Evolutionary conservation across 2,888 invertebrate genomes (phyloP), one percentile per base, ranked within the genome.

Genomic region (Morpho achilles): DNA sequence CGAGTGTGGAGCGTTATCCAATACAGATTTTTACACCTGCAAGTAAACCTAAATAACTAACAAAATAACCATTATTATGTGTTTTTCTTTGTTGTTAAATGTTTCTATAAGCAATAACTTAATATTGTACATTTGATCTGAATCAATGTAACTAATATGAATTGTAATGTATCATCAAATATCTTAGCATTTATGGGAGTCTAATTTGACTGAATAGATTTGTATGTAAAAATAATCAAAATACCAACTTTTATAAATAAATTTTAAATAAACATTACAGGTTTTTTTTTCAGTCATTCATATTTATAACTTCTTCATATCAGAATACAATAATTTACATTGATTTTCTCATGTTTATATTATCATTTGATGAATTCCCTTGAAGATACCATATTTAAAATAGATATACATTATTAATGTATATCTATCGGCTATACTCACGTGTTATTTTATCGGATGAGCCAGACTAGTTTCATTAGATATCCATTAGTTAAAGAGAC

Each of bases 201-300:
- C 75, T 79, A 72, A 77, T 80, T 82, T 81, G 82, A 87, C 84
- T 86, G 81, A 82, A 79, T 83, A 84, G 78, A 80, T 81, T 79
- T 84, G 79, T 85, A 82, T 84, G 74, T 81, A 80, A 73, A 32
- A 77, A 69, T 77, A 77, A 74, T 68, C 69, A 75, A 32, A 77
- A 70, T 75, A 76, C 74, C 76, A 77, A 76, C 73, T 80, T 87
- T 66, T 66, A 87, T 87, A 79, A 87, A 87, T 88, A 88, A 85
- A 88, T 69, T 70, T 59, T 76, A 69, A 75, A 82, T 32, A 81
- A 83, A 16, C 48, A 56, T 32, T 48, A 7, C 8, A 42, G 44
- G 22, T 54, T 50, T 39, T 54, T 55, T 16, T 16, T 62, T 53
- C 51, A 16, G 52, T 54, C 23, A 42, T 41, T 32, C 45, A 49